These are phyloP conservation scores for Griposia aprilina DNA, from an alignment of 2,888 invertebrate species.

Conservation along the genomic window DNA sequence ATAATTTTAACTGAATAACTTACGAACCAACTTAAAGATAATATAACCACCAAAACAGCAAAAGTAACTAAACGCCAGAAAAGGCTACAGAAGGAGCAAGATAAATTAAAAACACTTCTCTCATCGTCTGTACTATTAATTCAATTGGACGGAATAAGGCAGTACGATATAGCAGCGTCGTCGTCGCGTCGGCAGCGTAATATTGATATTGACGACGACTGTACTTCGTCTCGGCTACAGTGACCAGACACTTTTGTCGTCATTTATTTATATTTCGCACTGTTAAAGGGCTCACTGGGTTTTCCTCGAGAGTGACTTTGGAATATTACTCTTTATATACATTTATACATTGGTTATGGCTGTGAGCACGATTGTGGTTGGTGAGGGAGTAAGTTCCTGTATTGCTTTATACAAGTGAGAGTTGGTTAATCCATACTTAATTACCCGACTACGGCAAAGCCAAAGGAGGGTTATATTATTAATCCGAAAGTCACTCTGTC, in stretches of 20 bases:
- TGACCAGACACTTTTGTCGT: slow-evolving; percentile 73
- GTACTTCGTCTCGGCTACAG: slow-evolving; percentile 78
- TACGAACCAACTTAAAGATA: background rate
- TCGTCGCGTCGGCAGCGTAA: slow-evolving; percentile 49
- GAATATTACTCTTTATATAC: slow-evolving; percentile 37
- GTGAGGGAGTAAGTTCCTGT: background rate
- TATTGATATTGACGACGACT: slow-evolving; percentile 83
- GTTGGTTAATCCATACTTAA: too few relatives aligned
- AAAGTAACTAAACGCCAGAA: background rate
- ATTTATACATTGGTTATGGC: background rate
- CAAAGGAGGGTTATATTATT: background rate
- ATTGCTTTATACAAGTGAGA: background rate
- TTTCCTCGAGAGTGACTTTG: slow-evolving; percentile 31
- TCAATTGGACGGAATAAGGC: slow-evolving; percentile 75
- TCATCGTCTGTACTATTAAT: slow-evolving; percentile 70
- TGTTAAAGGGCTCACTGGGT: slow-evolving; percentile 50
- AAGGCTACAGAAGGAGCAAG: slow-evolving; percentile 3
- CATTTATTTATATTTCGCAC: slow-evolving; percentile 65
- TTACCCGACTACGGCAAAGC: background rate
- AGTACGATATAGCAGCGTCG: slow-evolving; percentile 69
- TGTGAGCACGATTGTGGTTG: background rate
- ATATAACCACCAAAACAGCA: background rate
- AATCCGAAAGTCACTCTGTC: too few relatives aligned
- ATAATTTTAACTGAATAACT: background rate
- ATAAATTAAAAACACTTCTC: slow-evolving; percentile 46